Percentiles rank a stretch among this genome's conserved stretches.
These are phyloP conservation scores for Helogale parvula DNA, from an alignment of 2,113 vertebrate species.

Conservation along the genomic window DNA sequence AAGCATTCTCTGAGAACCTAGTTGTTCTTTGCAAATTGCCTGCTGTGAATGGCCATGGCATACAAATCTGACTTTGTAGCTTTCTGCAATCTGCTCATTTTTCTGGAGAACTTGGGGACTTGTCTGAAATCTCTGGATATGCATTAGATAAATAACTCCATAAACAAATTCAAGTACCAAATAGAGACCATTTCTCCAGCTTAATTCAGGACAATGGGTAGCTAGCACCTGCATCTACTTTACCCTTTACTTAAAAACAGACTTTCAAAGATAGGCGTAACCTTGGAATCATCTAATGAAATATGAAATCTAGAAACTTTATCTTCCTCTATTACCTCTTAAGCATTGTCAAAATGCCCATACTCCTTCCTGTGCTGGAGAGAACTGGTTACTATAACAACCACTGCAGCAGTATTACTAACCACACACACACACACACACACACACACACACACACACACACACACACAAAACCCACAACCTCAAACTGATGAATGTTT, in stretches of 20 bases:
- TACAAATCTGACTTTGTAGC: background rate
- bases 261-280: conserved; percentile 5
- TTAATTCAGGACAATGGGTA: background rate
- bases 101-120: background rate
- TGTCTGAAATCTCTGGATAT: background rate
- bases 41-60: background rate
- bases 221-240: background rate
- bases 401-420: conserved; percentile 32
- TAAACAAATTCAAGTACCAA: background rate
- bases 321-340: conserved; percentile 32
- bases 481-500: background rate
- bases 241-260: conserved; percentile 1
- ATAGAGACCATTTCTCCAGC: background rate
- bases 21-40: background rate
- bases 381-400: conserved; percentile 77
- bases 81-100: background rate
- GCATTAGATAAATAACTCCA: background rate
- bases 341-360: conserved; percentile 10
- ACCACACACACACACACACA: conserved; percentile 20
- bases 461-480: conserved; percentile 24
- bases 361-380: background rate
- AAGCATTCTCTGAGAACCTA: background rate
- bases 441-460: conserved; percentile 9
- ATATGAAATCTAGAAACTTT: conserved; percentile 45
- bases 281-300: conserved; percentile 11